Evolutionary conservation across 2,888 invertebrate species (phyloP), one percentile per base, ranked within the genome.

Genomic region (Dexiosoma caninum): DNA sequence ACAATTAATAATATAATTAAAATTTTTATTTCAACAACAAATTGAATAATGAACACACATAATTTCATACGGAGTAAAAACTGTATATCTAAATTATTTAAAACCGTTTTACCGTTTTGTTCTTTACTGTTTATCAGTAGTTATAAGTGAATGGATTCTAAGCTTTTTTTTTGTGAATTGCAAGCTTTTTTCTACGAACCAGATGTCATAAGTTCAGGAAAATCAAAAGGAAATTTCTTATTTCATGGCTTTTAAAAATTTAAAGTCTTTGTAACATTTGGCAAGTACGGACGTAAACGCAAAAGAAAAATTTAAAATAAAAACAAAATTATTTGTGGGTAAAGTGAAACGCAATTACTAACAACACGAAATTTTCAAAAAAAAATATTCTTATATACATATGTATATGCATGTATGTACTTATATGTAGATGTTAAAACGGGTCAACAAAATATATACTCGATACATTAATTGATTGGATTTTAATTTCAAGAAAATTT

Each of bases 191-290:
- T 19, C 9, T 23, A 21, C 23, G 46, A 32, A 44, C 35, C 66
- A 57, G 51, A 78, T 81, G 77, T 72, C 78, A 81, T 69, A 81
- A 64, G 69, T 81, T 81, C 62, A 78, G 78, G 57, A 62, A 81
- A 42, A 69, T 67, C 4, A 59, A 64, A 71, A 40, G 55, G 49
- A 62, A 70, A 70, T 42, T 23, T 77, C 60, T 53, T 9, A 60
- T 55, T 46, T 59, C 64, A 64, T 53, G 53, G 27, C 62, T 70
- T 60, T 71, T 51, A 59, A 23, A 19, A 46, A 55, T 62, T 84
- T 85, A 87, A 85, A 88, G 86, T 85, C 84, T 84, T 85, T 82
- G 85, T 82, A 85, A 85, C 85, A 83, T 82, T 87, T 85, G 83
- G 64, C 78, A 84, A 83, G 84, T 76, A 53, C 76, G 83, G 86